Evolutionary conservation across 2,888 invertebrate species (phyloP), one percentile per base, ranked within the genome.

Genomic region (Drosophila lacicola): DNA sequence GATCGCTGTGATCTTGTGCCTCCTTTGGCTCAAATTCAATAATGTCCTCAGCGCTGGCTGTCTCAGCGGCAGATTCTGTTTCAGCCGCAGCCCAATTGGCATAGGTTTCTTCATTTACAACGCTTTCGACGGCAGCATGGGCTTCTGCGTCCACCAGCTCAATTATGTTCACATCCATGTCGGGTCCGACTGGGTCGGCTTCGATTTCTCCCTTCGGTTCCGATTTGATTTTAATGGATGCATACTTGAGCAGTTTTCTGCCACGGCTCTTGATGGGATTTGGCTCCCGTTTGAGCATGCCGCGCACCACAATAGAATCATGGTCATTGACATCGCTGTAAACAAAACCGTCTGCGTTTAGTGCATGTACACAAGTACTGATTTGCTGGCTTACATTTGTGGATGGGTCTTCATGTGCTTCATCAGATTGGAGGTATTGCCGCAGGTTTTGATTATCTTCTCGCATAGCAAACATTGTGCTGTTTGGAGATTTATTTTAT

Each of bases 321-420:
- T 75, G 41, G 41, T 80, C 69, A 25, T 80, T 78, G 13, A 80
- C 78, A 70, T 80, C 69, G 53, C 79, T 80, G 56, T 53, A 80
- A 74, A 41, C 37, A 72, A 61, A 63, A 13, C 8, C 21, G 9
- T 4, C 17, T 17, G 19, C 11, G 14, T 39, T 71, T 14, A 45
- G 5, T 17, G 11, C 39, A 36, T 46, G 9, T n/a, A 21, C 19
- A 68, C 9, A 39, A 33, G 11, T 39, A 37, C 8, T 25, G 6
- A 19, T 45, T 42, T 42, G 13, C 10, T 47, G 10, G 10, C 78
- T 81, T 68, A 80, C 80, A 80, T 81, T 57, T 78, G 60, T 6
- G 81, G 81, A 51, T 80, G 80, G 1, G 80, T 80, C 49, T 80
- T 80, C 63, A 80, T 81, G 36, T 80, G 80, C 46, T 80, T 80